Evolutionary conservation across 92 coral and sea anemone genomes (phyloP), one percentile per base, ranked within the genome.

Genomic region (Metridium senile): DNA sequence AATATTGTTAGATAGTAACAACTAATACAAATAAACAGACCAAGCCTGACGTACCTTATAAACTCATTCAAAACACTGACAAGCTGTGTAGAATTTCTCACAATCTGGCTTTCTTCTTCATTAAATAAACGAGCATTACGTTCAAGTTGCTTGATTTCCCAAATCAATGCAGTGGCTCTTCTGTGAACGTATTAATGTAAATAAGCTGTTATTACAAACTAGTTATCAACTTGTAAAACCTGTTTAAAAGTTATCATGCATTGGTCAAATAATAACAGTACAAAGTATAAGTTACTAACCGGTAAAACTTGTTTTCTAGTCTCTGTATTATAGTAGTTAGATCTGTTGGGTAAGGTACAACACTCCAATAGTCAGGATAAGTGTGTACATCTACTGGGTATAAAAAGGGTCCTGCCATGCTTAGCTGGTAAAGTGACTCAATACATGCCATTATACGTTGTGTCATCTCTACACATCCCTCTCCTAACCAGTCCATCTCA

Each of bases 61-160:
- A 93, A 93, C 26, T 82, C 81, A 1, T 79, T 54, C 27, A 95
- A 69, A 29, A 93, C 81, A 22, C 84, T 58, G 51, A 93, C 97
- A 21, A 95, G 93, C 69, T 81, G 77, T 8, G 93, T 74, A 21
- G 93, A 92, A 58, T 95, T 93, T 73, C 79, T 84, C 31, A 95
- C 99, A 46, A 95, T 93, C 82, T 95, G 97, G 39, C 99, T 95
- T 56, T 95, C 99, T 51, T 95, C 99, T 75, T 95, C 97, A 35
- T 95, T 95, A 83, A 89, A 95, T 17, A 84, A 87, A 33, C 93
- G 92, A 0, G 99, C 99, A 71, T 95, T 95, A 59, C 97, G 81
- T 64, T 90, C 99, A 62, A 91, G 18, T 71, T 89, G 92, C 49
- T 91, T 89, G 17, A 95, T 90, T 69, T 95, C 99, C 99, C 99